phyloP scores from a whole-genome alignment of 2,797 vertebrate species.

The Tragopan temminckii region DNA sequence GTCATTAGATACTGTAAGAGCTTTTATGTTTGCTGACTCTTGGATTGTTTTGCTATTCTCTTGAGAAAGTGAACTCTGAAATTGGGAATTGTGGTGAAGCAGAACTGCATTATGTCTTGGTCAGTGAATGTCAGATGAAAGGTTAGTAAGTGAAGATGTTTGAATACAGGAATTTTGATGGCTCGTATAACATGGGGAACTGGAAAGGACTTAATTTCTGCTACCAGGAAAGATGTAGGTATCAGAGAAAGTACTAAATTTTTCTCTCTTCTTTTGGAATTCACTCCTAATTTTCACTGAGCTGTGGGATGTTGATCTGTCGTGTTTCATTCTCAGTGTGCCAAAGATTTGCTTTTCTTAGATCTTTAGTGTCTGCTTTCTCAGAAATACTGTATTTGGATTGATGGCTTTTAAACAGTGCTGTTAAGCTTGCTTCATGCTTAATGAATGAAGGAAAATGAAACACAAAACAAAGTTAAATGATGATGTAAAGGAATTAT shows the following conservation, averaged over 20 bases:
- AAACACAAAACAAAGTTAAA: no score
- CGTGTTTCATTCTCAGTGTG: background rate
- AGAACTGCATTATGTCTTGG: background rate
- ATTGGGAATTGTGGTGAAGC: background rate
- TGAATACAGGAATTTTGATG: background rate
- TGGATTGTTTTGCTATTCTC: background rate
- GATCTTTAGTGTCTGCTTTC: background rate
- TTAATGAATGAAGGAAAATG: background rate
- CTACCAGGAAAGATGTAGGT: background rate
- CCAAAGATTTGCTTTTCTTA: background rate
- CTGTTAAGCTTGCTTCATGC: background rate
- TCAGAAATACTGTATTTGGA: background rate
- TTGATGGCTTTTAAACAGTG: background rate
- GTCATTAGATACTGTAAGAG: background rate
- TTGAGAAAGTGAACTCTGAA: background rate
- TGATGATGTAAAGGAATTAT: background rate
- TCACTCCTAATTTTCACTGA: background rate
- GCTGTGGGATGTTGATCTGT: background rate
- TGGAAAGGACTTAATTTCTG: background rate
- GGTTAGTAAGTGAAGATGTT: background rate
- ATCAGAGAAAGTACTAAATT: background rate
- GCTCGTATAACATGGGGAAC: background rate
- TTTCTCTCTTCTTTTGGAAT: background rate
- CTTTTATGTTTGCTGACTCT: background rate
- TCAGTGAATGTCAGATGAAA: fast-evolving